Conservation (phyloP, 2,888 invertebrate genomes). For the Onthophagus sagittarius region DNA sequence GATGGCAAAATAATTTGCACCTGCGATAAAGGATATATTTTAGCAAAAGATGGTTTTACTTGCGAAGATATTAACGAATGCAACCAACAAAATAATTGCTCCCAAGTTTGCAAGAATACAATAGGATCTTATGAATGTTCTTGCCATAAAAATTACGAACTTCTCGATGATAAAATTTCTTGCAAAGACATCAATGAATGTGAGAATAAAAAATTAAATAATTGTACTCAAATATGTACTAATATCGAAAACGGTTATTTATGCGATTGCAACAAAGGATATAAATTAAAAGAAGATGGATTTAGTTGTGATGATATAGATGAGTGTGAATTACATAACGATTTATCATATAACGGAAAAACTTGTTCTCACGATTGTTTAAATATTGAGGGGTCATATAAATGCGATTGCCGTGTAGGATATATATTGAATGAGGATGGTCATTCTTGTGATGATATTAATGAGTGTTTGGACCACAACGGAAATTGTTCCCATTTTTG, state of each 20-base stretch:
- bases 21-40: conserved; percentile 47
- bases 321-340: conserved; percentile 37
- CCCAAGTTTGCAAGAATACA: conserved; percentile 53
- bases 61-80: conserved; percentile 47
- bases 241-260: conserved; percentile 52
- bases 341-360: conserved; percentile 27
- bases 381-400: conserved; percentile 37
- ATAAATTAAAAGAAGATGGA: conserved; percentile 36
- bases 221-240: conserved; percentile 54
- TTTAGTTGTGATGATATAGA: conserved; percentile 24
- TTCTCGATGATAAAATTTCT: conserved; percentile 34
- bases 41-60: conserved; percentile 47
- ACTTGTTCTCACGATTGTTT: conserved; percentile 40
- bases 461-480: conserved; percentile 42
- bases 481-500: conserved; percentile 52
- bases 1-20: conserved; percentile 43
- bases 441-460: conserved; percentile 43
- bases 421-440: conserved; percentile 48
- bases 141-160: conserved; percentile 49
- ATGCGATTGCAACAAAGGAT: conserved; percentile 52
- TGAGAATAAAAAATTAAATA: conserved; percentile 39
- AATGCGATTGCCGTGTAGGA: conserved; percentile 40
- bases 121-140: conserved; percentile 52
- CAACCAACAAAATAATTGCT: conserved; percentile 48
- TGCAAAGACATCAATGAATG: conserved; percentile 49